These are phyloP conservation scores for Nesogale talazaci DNA, from an alignment of 2,113 vertebrate genomes.

Conservation along the genomic window DNA sequence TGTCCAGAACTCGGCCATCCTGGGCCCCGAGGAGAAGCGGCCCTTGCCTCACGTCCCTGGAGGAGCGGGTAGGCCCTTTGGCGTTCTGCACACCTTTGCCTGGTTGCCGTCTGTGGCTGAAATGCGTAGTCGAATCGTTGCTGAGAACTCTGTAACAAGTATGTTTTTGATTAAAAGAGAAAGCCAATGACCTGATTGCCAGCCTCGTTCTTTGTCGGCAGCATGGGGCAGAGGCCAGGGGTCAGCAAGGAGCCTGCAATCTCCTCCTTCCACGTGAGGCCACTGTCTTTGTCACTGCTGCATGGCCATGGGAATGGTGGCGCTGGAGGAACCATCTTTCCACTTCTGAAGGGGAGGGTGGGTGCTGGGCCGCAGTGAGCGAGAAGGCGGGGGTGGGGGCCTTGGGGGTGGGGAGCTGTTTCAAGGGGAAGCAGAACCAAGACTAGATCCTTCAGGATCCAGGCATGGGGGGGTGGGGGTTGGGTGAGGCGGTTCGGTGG, in stretches of 20 bases:
- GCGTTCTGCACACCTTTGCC: slow-evolving; percentile 82
- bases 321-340: not conserved
- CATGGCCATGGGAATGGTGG: not conserved
- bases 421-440: not conserved
- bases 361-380: not conserved
- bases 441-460: not conserved
- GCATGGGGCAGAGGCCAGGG: slow-evolving; percentile 30
- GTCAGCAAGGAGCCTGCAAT: slow-evolving; percentile 53
- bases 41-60: slow-evolving; percentile 58
- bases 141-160: slow-evolving; percentile 86
- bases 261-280: slow-evolving; percentile 21
- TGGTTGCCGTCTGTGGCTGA: slow-evolving; percentile 85
- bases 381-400: not conserved
- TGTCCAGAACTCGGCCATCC: slow-evolving; percentile 37
- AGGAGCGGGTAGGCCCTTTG: slow-evolving; percentile 81
- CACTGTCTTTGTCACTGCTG: not conserved
- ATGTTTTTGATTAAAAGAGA: slow-evolving; percentile 88
- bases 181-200: slow-evolving; percentile 79
- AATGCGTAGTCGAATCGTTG: slow-evolving; percentile 80
- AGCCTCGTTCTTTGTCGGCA: slow-evolving; percentile 79
- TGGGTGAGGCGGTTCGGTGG: not conserved
- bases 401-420: not conserved
- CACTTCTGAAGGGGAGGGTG: slow-evolving; percentile 9
- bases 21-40: slow-evolving; percentile 38
- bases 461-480: too few species aligned